phyloP scores from a whole-genome alignment of 1,140 invertebrate species.

The Brachionus calyciflorus region DNA sequence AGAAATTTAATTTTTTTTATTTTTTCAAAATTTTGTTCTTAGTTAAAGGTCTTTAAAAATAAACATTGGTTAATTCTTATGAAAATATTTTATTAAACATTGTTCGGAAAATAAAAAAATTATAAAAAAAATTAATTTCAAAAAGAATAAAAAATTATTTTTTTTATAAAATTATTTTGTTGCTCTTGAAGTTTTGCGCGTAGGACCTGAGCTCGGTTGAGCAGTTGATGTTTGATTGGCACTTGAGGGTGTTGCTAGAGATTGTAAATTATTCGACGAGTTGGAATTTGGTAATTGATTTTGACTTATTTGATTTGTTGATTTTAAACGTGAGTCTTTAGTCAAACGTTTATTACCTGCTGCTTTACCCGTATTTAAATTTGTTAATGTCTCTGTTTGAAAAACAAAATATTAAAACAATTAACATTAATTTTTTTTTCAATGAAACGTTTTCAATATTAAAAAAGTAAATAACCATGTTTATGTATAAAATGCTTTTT shows the following conservation, averaged over 20 bases:
- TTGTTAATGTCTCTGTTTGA: constrained; percentile 4
- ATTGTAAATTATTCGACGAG: background rate
- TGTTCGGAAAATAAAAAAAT: too few species aligned
- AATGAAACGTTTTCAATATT: too few species aligned
- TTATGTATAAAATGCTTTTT: too few species aligned
- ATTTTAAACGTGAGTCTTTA: constrained; percentile 4
- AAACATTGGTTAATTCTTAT: constrained; percentile 31
- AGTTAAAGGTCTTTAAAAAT: constrained; percentile 24
- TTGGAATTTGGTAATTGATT: background rate
- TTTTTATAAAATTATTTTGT: constrained; percentile 1
- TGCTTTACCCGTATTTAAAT: constrained; percentile 25
- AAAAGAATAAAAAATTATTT: background rate
- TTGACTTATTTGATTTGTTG: constrained; percentile 21
- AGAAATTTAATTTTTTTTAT: too few species aligned
- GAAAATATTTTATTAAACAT: constrained; percentile 35
- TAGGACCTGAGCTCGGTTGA: background rate
- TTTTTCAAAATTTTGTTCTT: too few species aligned
- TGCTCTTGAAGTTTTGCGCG: background rate
- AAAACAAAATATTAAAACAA: background rate
- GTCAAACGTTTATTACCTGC: background rate
- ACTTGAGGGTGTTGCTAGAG: background rate
- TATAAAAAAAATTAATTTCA: background rate
- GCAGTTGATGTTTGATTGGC: background rate
- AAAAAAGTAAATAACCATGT: too few species aligned
- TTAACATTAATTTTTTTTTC: too few species aligned